These are phyloP conservation scores for Cryptosula pallasiana DNA, from an alignment of 2,888 invertebrate species.

Conservation along the genomic window DNA sequence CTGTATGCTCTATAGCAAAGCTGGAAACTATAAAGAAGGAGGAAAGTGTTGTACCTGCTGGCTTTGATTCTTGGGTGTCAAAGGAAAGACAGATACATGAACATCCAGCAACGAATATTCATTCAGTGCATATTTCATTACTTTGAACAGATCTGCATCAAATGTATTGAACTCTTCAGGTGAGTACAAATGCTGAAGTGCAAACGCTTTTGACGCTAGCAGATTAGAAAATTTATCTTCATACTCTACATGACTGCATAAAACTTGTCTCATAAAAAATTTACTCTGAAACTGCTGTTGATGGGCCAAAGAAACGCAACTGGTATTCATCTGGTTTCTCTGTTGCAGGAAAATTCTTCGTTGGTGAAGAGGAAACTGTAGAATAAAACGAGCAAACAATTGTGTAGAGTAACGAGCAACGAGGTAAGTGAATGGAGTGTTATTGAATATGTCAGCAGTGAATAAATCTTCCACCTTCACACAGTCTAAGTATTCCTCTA, in stretches of 20 bases:
- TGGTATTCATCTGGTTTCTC: neutral
- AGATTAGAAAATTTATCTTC: too few relatives aligned
- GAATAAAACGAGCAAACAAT: neutral
- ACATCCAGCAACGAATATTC: slow-evolving; percentile 1
- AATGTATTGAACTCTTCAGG: neutral
- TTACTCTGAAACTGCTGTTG: neutral
- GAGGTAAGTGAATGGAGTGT: neutral
- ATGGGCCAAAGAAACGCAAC: neutral
- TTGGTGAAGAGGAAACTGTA: neutral
- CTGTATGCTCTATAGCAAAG: too few relatives aligned
- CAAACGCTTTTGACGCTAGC: too few relatives aligned
- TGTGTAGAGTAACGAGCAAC: neutral
- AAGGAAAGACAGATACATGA: neutral
- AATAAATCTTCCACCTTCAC: neutral
- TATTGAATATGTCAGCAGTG: neutral
- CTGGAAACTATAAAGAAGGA: too few relatives aligned
- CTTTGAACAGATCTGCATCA: slow-evolving; percentile 12
- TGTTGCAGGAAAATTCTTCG: neutral
- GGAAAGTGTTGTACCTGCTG: too few relatives aligned
- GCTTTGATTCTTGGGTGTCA: too few relatives aligned
- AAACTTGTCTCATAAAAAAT: neutral
- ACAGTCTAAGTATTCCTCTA: neutral
- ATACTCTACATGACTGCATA: too few relatives aligned
- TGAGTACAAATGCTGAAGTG: too few relatives aligned
- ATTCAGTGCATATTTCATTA: slow-evolving; percentile 6